These are phyloP conservation scores for Drosophila algonquin DNA, from an alignment of 2,888 invertebrate genomes.

Conservation along the genomic window DNA sequence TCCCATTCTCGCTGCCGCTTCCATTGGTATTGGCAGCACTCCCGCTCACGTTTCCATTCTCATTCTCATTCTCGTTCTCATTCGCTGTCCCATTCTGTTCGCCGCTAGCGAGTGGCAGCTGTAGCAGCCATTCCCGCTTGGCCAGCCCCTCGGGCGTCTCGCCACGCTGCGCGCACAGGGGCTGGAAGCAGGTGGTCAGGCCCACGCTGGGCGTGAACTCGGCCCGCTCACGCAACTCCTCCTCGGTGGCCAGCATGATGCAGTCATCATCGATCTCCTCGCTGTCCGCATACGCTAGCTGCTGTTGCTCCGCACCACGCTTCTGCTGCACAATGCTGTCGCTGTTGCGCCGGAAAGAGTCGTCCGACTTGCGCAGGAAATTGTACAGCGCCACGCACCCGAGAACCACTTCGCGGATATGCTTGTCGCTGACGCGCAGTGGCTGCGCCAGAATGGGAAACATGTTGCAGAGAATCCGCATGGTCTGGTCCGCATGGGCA, in stretches of 20 bases:
- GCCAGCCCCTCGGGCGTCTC: conserved; percentile 75
- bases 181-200: conserved; percentile 77
- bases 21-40: conserved; percentile 42
- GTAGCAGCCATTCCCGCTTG: conserved; percentile 75
- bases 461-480: conserved; percentile 81
- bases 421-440: conserved; percentile 79
- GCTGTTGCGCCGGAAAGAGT: conserved; percentile 77
- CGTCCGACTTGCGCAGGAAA: conserved; percentile 81
- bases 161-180: conserved; percentile 74
- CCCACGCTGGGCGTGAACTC: conserved; percentile 81
- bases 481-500: conserved; percentile 70
- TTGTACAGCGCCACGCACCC: conserved; percentile 82
- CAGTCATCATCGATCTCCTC: conserved; percentile 81
- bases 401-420: conserved; percentile 80
- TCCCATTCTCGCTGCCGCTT: conserved; percentile 48
- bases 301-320: conserved; percentile 55
- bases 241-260: conserved; percentile 78
- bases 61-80: conserved; percentile 14
- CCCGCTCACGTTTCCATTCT: conserved; percentile 32
- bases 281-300: conserved; percentile 63
- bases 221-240: conserved; percentile 78
- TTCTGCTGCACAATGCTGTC: conserved; percentile 71
- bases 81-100: conserved; percentile 26
- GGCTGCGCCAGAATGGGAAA: conserved; percentile 82
- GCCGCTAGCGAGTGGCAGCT: conserved; percentile 48